phyloP scores from a whole-genome alignment of 2,113 vertebrate genomes.

The Clarias magur region DNA sequence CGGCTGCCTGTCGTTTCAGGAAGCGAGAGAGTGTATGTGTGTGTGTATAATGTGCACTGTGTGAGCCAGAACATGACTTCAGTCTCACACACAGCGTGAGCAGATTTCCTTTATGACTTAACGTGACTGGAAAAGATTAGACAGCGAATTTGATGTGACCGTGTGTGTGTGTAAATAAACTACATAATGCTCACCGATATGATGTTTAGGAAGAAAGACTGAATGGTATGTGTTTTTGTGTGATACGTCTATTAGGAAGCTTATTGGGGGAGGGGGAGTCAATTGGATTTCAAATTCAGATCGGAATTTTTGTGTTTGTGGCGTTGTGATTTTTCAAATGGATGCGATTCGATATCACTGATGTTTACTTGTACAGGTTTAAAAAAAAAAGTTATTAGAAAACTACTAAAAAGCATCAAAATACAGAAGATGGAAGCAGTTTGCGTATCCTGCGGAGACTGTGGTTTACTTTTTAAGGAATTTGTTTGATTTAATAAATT shows the following conservation, averaged over 20 bases:
- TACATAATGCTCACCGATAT: background rate
- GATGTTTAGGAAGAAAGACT: background rate
- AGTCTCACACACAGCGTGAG: background rate
- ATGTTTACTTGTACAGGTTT: no score
- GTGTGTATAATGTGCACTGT: background rate
- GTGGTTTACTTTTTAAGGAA: no score
- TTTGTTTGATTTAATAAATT: no score
- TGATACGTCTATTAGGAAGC: background rate
- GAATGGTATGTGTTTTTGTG: background rate
- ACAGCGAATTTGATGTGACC: background rate
- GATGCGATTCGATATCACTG: no score
- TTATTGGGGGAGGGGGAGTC: background rate
- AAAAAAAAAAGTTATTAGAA: no score
- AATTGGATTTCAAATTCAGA: no score
- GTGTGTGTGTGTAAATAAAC: background rate
- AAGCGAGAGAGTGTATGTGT: slow-evolving; percentile 25
- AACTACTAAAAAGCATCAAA: no score
- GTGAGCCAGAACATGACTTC: background rate
- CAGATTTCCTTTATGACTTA: background rate
- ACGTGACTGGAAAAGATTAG: background rate
- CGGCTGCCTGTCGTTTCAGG: slow-evolving; percentile 16
- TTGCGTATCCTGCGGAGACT: no score
- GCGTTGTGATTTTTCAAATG: no score
- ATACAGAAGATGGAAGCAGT: no score
- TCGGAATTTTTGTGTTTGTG: no score